Conservation (phyloP, 2,797 vertebrate species). For the Zalophus californianus region DNA sequence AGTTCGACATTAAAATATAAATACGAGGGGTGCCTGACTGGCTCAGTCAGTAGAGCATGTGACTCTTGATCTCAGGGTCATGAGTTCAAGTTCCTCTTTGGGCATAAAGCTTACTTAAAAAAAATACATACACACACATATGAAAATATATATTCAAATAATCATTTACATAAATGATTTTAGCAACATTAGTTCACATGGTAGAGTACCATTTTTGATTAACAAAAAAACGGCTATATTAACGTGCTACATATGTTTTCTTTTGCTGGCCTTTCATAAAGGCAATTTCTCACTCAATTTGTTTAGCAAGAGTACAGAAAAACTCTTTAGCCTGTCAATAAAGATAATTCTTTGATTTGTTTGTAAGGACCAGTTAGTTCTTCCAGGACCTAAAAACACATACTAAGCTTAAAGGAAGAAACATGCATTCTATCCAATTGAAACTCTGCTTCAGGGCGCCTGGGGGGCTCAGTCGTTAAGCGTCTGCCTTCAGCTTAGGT, state of each 20-base stretch:
- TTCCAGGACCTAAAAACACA: background rate
- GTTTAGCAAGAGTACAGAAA: background rate
- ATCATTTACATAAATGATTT: background rate
- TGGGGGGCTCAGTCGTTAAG: no score
- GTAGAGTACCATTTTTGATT: background rate
- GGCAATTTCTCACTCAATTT: background rate
- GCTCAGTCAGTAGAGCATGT: background rate
- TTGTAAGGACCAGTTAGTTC: background rate
- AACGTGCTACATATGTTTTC: background rate
- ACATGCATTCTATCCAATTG: background rate
- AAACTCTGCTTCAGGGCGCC: background rate
- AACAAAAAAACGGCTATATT: background rate
- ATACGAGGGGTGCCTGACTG: background rate
- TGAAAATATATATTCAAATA: background rate
- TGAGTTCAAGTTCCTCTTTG: background rate
- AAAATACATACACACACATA: background rate
- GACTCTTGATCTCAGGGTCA: background rate
- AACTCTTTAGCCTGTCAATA: background rate
- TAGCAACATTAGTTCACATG: background rate
- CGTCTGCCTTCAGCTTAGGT: no score
- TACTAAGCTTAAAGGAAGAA: background rate
- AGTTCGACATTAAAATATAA: background rate
- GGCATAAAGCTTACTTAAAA: background rate
- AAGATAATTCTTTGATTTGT: background rate
- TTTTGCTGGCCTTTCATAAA: background rate